Evolutionary conservation across 1,140 invertebrate species (phyloP).

Genomic region (Drosophila murphyi): DNA sequence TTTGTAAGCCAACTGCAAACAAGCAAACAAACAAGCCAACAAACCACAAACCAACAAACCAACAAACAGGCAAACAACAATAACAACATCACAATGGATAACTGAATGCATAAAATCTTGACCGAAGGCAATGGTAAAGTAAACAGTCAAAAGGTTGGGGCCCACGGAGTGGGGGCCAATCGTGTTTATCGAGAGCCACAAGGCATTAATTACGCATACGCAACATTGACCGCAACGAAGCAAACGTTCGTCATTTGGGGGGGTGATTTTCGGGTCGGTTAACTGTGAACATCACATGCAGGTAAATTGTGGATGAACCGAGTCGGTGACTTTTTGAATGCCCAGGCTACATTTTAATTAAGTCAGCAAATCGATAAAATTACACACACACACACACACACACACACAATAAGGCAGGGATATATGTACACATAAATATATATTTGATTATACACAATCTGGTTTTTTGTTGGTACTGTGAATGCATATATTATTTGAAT

Average conservation of each 20-base stretch:
- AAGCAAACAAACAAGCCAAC: slow-evolving; percentile 5
- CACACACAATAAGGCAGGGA: not conserved
- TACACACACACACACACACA: slow-evolving; percentile 1
- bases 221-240: slow-evolving; percentile 46
- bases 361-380: slow-evolving; percentile 47
- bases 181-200: slow-evolving; percentile 63
- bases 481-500: not conserved
- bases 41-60: not conserved
- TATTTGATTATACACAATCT: not conserved
- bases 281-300: slow-evolving; percentile 40
- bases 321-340: slow-evolving; percentile 59
- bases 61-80: slow-evolving; percentile 38
- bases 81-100: slow-evolving; percentile 43
- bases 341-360: slow-evolving; percentile 53
- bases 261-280: slow-evolving; percentile 36
- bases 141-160: slow-evolving; percentile 16
- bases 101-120: slow-evolving; percentile 42
- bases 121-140: slow-evolving; percentile 34
- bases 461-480: not conserved
- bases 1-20: slow-evolving; percentile 21
- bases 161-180: not conserved
- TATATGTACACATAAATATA: not conserved
- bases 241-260: slow-evolving; percentile 24
- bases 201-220: slow-evolving; percentile 74
- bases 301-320: slow-evolving; percentile 46